A percentile compares a stretch with the other conserved stretches of the same genome.
These are phyloP conservation scores for Dasysyrphus tricinctus DNA, from an alignment of 2,888 invertebrate species.

Conservation along the genomic window DNA sequence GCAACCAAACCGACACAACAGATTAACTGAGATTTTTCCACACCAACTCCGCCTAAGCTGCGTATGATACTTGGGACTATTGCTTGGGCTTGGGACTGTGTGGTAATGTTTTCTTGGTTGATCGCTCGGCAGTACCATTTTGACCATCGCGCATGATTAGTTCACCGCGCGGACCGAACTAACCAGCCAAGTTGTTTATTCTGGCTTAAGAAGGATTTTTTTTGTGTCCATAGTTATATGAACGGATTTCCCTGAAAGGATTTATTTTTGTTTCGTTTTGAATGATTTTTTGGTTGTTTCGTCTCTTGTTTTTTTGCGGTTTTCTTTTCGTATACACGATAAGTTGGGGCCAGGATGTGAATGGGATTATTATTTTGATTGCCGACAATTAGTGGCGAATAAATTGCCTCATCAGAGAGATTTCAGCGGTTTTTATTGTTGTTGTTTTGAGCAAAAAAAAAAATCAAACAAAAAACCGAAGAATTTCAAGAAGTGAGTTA, in stretches of 20 bases:
- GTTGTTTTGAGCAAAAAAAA: neutral
- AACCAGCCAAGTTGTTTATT: conserved; percentile 2
- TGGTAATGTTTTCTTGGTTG: conserved; percentile 80
- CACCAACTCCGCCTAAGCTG: conserved; percentile 50
- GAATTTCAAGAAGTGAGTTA: conserved; percentile 27
- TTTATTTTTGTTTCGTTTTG: conserved; percentile 32
- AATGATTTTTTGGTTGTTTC: neutral
- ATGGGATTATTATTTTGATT: conserved; percentile 72
- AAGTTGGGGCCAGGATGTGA: conserved; percentile 58
- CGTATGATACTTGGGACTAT: conserved; percentile 38
- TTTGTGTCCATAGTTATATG: neutral
- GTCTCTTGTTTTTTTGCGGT: conserved; percentile 43
- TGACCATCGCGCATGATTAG: conserved; percentile 80
- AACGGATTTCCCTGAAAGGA: conserved; percentile 19
- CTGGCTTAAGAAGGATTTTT: conserved; percentile 16
- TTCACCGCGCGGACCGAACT: conserved; percentile 76
- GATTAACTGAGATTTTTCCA: conserved; percentile 71
- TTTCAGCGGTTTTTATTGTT: conserved; percentile 27
- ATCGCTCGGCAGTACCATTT: conserved; percentile 81
- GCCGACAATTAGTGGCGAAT: conserved; percentile 66
- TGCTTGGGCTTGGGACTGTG: conserved; percentile 21
- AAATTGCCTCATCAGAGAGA: conserved; percentile 49
- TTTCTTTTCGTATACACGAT: conserved; percentile 43
- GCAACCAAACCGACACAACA: conserved; percentile 34
- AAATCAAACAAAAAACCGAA: conserved; percentile 1